Conservation (phyloP, 2,888 invertebrate genomes). For the Aphidoletes aphidimyza region DNA sequence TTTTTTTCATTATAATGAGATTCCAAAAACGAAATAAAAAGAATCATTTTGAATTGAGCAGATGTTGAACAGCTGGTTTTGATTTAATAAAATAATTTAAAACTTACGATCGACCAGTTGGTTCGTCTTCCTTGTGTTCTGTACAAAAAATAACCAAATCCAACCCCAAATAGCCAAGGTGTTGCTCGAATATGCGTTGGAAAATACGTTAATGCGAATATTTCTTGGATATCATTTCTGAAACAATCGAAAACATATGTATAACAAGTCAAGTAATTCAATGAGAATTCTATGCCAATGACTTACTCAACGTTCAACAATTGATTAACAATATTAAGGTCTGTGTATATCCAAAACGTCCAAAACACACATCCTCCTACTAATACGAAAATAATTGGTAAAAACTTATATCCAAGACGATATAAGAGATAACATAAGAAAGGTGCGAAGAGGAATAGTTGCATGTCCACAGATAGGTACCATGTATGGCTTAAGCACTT, state of each 20-base stretch:
- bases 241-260: not conserved
- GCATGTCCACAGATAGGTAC: slow-evolving; percentile 58
- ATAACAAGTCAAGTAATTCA: not conserved
- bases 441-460: slow-evolving; percentile 58
- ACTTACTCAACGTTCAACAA: not conserved
- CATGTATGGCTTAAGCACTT: slow-evolving; percentile 60
- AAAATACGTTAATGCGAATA: slow-evolving; percentile 61
- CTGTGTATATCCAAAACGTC: not conserved
- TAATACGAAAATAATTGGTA: slow-evolving; percentile 13
- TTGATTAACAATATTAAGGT: not conserved
- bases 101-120: slow-evolving; percentile 56
- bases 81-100: no score
- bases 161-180: slow-evolving; percentile 65
- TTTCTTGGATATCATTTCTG: slow-evolving; percentile 3
- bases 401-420: slow-evolving; percentile 55
- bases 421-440: slow-evolving; percentile 57
- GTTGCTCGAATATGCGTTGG: slow-evolving; percentile 65
- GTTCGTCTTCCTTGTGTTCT: slow-evolving; percentile 63
- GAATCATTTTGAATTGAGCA: slow-evolving; percentile 54
- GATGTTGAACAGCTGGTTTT: no score
- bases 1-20: no score
- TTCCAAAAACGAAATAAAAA: no score
- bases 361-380: not conserved
- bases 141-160: slow-evolving; percentile 65
- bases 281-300: no score